Evolutionary conservation across 2,888 invertebrate species (phyloP).

Genomic region (Machimus atricapillus): DNA sequence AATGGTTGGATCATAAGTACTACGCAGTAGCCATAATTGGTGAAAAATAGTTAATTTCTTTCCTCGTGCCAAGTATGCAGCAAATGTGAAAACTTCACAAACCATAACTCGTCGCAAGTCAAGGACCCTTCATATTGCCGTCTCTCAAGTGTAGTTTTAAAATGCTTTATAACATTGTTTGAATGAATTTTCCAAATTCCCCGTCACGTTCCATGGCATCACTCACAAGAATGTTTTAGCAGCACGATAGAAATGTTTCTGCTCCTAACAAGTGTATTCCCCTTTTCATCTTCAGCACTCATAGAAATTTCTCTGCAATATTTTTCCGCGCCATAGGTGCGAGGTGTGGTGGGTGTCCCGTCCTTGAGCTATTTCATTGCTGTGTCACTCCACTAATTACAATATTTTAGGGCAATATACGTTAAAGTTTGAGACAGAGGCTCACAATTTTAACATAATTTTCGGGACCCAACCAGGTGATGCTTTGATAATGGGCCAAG

Average conservation of each 20-base stretch:
- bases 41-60: not conserved
- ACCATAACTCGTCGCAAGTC: not conserved
- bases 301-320: not conserved
- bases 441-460: not conserved
- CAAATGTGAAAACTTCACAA: not conserved
- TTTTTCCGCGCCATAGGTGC: not conserved
- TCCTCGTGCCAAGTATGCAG: not conserved
- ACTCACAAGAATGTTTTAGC: not conserved
- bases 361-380: not conserved
- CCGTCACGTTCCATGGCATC: not conserved
- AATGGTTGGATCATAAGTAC: not conserved
- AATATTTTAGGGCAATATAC: not conserved
- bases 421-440: not conserved
- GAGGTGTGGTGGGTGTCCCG: not conserved
- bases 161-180: not conserved
- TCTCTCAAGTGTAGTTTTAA: not conserved
- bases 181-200: not conserved
- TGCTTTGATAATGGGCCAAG: not conserved
- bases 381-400: not conserved
- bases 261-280: not conserved
- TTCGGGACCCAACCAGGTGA: not conserved
- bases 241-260: not conserved
- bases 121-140: not conserved
- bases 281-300: not conserved
- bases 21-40: not conserved